Base-by-base conservation (phyloP, 2,888 invertebrate species). In the Acholoe squamosa region DNA sequence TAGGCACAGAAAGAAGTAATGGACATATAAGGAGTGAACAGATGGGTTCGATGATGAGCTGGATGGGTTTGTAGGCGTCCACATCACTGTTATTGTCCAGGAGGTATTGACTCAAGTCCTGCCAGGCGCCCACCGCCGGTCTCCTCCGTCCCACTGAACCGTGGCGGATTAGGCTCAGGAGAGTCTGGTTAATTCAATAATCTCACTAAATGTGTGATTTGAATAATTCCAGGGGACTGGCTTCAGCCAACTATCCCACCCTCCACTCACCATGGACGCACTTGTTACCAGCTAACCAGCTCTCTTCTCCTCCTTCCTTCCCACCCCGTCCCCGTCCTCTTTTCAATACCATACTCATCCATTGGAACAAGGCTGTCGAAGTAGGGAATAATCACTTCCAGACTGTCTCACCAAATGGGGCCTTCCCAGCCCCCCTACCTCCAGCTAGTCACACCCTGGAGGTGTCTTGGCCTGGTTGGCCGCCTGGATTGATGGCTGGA, bases 191-290 rank as follows among this genome's bases (percentile, higher is more conserved):
- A 61, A 61, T 61, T 61, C 61, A 61, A 61, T 61, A 61, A 61
- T 61, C 61, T 19, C 61, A 61, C 61, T 61, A 61, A 61, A 61
- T 61, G 61, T 61, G 61, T 61, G 61, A 61, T 61, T 61, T 61
- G 61, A 61, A 61, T 61, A 61, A 61, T 61, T 61, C 61, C 61
- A 19, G n/a, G 61, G 61, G n/a, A 61, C 61, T n/a, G 19, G n/a
- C 61, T n/a, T 19, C 61, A 61, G 22, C 61, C 61, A 43, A 43
- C 61, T 61, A 1, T 61, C n/a, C n/a, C 61, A 61, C 61, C n/a
- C n/a, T n/a, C n/a, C n/a, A n/a, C n/a, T n/a, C n/a, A n/a, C n/a
- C n/a, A n/a, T n/a, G n/a, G n/a, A n/a, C n/a, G n/a, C n/a, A n/a
- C n/a, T n/a, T n/a, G n/a, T n/a, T n/a, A n/a, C n/a, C n/a, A n/a